phyloP scores from a whole-genome alignment of 2,888 invertebrate genomes.

The Sericinus montela region DNA sequence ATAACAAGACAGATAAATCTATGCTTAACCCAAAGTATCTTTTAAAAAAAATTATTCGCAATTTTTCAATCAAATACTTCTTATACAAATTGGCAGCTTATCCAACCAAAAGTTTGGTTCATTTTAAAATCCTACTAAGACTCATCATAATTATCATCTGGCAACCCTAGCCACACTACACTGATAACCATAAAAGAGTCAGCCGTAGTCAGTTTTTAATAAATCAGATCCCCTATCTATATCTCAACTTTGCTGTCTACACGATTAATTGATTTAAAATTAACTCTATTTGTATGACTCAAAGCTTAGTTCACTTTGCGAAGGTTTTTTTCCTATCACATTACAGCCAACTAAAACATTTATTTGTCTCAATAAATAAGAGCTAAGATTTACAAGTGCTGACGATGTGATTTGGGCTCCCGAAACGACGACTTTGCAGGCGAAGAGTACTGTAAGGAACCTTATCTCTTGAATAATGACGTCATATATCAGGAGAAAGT shows the following conservation, averaged over 20 bases:
- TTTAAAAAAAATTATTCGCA: too few species aligned
- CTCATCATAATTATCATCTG: too few species aligned
- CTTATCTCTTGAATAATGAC: not conserved
- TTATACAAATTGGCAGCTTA: too few species aligned
- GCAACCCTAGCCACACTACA: too few species aligned
- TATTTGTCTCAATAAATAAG: conserved; percentile 49
- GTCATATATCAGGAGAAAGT: not conserved
- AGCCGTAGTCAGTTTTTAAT: not conserved
- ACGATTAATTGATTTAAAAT: not conserved
- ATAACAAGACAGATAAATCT: too few species aligned
- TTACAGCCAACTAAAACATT: conserved; percentile 21
- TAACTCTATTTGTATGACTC: not conserved
- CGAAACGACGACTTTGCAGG: not conserved
- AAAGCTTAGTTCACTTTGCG: not conserved
- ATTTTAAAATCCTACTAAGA: too few species aligned
- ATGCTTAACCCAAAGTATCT: too few species aligned
- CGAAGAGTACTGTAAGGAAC: not conserved
- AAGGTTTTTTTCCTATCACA: not conserved
- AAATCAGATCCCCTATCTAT: too few species aligned
- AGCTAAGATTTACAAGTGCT: conserved; percentile 19
- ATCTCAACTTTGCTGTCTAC: too few species aligned
- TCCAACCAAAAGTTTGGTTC: too few species aligned
- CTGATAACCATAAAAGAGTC: too few species aligned
- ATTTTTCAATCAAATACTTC: too few species aligned
- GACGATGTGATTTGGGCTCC: not conserved